Percentiles rank a stretch among this genome's conserved stretches.
Conservation (phyloP, 2,113 vertebrate genomes). For the Bujurquina vittata region DNA sequence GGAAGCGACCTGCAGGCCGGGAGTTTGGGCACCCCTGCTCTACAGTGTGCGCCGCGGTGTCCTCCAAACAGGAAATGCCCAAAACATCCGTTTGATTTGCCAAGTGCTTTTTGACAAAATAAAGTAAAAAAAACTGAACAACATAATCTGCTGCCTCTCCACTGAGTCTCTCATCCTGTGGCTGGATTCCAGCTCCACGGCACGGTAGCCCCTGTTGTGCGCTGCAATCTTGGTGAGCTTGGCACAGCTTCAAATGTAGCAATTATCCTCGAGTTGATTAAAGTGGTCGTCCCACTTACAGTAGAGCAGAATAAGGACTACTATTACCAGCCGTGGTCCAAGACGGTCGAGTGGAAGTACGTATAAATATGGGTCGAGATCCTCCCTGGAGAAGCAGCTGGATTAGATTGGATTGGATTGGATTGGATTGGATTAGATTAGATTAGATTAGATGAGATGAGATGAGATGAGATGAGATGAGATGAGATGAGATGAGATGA, state of each 20-base stretch:
- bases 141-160: fast-evolving
- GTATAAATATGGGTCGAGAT: not conserved
- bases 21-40: too few species aligned
- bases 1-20: too few species aligned
- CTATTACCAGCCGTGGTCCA: not conserved
- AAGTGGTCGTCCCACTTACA: too few species aligned
- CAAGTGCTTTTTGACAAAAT: not conserved
- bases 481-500: too few species aligned
- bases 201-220: too few species aligned
- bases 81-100: too few species aligned
- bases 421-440: too few species aligned
- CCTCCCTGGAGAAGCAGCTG: not conserved
- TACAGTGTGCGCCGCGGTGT: not conserved
- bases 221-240: too few species aligned
- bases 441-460: too few species aligned
- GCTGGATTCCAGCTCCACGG: not conserved
- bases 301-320: not conserved
- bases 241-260: not conserved
- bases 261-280: fast-evolving
- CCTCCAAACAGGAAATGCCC: not conserved
- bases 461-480: too few species aligned
- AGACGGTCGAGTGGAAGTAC: not conserved
- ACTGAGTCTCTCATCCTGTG: not conserved
- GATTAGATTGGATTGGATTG: not conserved
- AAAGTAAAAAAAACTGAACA: not conserved